phyloP scores from a whole-genome alignment of 2,888 invertebrate genomes.

The Drosophila subquinaria region DNA sequence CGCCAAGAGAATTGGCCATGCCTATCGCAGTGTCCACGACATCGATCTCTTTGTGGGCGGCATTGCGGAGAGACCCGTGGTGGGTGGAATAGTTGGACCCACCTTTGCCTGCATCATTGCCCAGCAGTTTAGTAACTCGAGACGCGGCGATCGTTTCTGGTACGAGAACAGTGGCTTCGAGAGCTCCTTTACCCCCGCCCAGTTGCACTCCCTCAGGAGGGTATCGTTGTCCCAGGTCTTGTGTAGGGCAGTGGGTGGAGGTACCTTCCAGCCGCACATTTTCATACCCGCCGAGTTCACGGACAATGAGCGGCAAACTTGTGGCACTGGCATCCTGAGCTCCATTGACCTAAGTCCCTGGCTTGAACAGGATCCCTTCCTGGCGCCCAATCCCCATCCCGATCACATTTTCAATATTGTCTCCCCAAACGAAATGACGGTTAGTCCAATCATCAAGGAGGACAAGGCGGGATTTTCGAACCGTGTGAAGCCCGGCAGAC shows the following conservation, averaged over 20 bases:
- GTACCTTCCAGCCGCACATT: slow-evolving; percentile 85
- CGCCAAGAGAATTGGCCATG: slow-evolving; percentile 87
- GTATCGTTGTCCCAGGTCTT: slow-evolving; percentile 90
- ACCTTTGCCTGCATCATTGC: slow-evolving; percentile 95
- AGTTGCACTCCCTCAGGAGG: slow-evolving; percentile 90
- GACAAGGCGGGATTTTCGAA: slow-evolving; percentile 79
- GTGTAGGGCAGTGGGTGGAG: slow-evolving; percentile 84
- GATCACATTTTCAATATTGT: slow-evolving; percentile 68
- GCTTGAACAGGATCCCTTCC: slow-evolving; percentile 85
- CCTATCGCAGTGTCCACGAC: slow-evolving; percentile 91
- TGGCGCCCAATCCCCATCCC: slow-evolving; percentile 38
- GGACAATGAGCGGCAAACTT: slow-evolving; percentile 82
- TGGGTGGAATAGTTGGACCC: slow-evolving; percentile 92
- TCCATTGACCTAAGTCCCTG: slow-evolving; percentile 84
- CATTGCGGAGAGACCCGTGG: slow-evolving; percentile 92
- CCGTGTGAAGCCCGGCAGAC: slow-evolving; percentile 62
- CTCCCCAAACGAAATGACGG: slow-evolving; percentile 28
- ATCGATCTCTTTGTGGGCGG: slow-evolving; percentile 93
- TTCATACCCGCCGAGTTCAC: slow-evolving; percentile 83
- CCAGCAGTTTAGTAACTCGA: slow-evolving; percentile 92
- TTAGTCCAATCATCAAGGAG: slow-evolving; percentile 57
- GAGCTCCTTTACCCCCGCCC: slow-evolving; percentile 91
- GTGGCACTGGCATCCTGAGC: slow-evolving; percentile 78
- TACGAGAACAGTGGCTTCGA: slow-evolving; percentile 92
- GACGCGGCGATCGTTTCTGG: slow-evolving; percentile 93